phyloP scores from a whole-genome alignment of 1,140 invertebrate species.

The Drosophila sproati region DNA sequence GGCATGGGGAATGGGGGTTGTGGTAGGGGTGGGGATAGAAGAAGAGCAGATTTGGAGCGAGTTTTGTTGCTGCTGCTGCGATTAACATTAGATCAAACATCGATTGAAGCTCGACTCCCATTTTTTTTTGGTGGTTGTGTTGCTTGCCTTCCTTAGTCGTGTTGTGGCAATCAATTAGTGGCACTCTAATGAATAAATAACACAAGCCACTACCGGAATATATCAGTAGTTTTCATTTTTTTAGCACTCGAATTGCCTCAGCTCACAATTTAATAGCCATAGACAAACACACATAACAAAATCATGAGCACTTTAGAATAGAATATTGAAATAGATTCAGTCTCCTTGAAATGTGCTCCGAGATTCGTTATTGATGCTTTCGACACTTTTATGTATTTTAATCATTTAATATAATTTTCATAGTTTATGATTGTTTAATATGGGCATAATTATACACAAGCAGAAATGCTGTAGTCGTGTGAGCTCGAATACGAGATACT shows the following conservation, averaged over 20 bases:
- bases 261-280: too few relatives aligned
- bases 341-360: background rate
- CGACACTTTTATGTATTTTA: background rate
- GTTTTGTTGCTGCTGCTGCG: constrained; percentile 1
- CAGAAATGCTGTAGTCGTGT: too few relatives aligned
- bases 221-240: constrained; percentile 55
- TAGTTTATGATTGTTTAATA: too few relatives aligned
- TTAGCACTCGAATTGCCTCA: constrained; percentile 39
- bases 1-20: constrained; percentile 3
- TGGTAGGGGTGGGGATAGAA: background rate
- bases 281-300: constrained; percentile 8
- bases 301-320: background rate
- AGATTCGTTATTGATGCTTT: background rate
- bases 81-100: constrained; percentile 14
- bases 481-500: too few relatives aligned
- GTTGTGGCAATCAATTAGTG: constrained; percentile 70
- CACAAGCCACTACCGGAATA: constrained; percentile 73
- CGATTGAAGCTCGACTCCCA: background rate
- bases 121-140: background rate
- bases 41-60: background rate
- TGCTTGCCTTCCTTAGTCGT: constrained; percentile 10
- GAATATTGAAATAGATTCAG: background rate
- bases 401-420: constrained; percentile 12
- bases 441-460: too few relatives aligned
- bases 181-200: constrained; percentile 76